Percentiles rank a stretch among this genome's conserved stretches.
Conservation (phyloP, 1,140 invertebrate genomes). For the Ceratina australensis region DNA sequence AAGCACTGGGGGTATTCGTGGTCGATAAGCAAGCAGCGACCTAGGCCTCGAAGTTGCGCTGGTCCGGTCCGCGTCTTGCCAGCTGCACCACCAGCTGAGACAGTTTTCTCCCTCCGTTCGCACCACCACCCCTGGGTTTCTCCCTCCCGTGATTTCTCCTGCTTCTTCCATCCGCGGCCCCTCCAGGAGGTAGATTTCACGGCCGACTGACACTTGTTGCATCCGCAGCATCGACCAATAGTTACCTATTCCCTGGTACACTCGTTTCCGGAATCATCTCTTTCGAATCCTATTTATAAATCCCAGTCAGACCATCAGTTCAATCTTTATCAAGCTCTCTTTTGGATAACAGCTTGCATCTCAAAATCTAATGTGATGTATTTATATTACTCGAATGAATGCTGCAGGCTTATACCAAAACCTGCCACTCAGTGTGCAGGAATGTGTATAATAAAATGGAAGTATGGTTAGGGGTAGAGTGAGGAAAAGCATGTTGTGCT, state of each 20-base stretch:
- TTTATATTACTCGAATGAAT: too few relatives aligned
- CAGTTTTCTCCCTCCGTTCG: constrained; percentile 26
- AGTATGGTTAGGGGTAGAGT: too few relatives aligned
- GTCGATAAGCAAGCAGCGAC: constrained; percentile 49
- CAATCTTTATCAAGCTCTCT: too few relatives aligned
- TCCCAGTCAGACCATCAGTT: too few relatives aligned
- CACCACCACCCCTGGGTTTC: constrained; percentile 15
- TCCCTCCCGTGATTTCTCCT: constrained; percentile 7
- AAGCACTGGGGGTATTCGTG: background rate
- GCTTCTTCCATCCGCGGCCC: constrained; percentile 15
- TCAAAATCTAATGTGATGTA: too few relatives aligned
- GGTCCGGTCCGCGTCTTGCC: constrained; percentile 9
- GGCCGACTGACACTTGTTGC: constrained; percentile 66
- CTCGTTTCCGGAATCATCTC: background rate
- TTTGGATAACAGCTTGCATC: too few relatives aligned
- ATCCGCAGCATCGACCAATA: constrained; percentile 50
- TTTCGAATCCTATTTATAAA: background rate
- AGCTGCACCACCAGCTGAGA: constrained; percentile 35
- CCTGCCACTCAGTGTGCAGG: too few relatives aligned
- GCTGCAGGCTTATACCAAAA: too few relatives aligned
- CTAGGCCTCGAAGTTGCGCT: constrained; percentile 42
- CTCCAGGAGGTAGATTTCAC: constrained; percentile 48
- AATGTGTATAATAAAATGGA: too few relatives aligned
- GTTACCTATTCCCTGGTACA: constrained; percentile 13
- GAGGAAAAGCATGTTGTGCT: too few relatives aligned